Percentiles rank a stretch among this genome's conserved stretches.
phyloP scores from a whole-genome alignment of 1,140 invertebrate species.

The Glomeris maerens region DNA sequence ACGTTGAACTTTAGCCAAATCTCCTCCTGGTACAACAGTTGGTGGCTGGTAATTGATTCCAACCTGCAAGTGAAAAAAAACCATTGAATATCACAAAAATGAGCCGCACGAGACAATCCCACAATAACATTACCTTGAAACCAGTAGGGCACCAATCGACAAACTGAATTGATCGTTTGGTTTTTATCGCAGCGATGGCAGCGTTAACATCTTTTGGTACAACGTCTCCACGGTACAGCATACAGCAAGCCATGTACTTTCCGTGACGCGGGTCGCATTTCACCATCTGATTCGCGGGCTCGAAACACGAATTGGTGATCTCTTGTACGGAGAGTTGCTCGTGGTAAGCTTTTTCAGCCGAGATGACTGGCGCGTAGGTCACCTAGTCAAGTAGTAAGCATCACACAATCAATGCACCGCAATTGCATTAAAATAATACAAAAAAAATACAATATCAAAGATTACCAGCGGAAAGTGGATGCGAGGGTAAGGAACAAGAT shows the following conservation, averaged over 20 bases:
- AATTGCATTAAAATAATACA: constrained; percentile 35
- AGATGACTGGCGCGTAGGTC: constrained; percentile 64
- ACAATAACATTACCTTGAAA: constrained; percentile 25
- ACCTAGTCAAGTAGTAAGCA: too few species aligned
- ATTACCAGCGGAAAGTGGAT: constrained; percentile 53
- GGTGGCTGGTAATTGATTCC: constrained; percentile 34
- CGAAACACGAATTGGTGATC: constrained; percentile 67
- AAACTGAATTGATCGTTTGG: constrained; percentile 26
- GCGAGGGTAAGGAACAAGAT: constrained; percentile 50
- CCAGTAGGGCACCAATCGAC: constrained; percentile 36
- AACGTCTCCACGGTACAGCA: constrained; percentile 37
- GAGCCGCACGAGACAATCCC: too few species aligned
- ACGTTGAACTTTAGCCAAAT: constrained; percentile 67
- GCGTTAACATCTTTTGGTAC: constrained; percentile 36
- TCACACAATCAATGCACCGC: constrained; percentile 45
- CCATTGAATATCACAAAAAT: constrained; percentile 3
- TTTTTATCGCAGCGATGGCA: constrained; percentile 31
- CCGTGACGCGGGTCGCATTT: constrained; percentile 37
- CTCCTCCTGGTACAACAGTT: constrained; percentile 41
- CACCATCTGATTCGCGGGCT: constrained; percentile 64
- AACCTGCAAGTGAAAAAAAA: constrained; percentile 22
- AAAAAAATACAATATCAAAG: too few species aligned
- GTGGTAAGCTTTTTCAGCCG: constrained; percentile 50
- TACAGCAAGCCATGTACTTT: constrained; percentile 30
- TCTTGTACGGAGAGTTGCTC: constrained; percentile 60